phyloP scores from a whole-genome alignment of 2,888 invertebrate genomes.

The Leptinotarsa peninsularis region DNA sequence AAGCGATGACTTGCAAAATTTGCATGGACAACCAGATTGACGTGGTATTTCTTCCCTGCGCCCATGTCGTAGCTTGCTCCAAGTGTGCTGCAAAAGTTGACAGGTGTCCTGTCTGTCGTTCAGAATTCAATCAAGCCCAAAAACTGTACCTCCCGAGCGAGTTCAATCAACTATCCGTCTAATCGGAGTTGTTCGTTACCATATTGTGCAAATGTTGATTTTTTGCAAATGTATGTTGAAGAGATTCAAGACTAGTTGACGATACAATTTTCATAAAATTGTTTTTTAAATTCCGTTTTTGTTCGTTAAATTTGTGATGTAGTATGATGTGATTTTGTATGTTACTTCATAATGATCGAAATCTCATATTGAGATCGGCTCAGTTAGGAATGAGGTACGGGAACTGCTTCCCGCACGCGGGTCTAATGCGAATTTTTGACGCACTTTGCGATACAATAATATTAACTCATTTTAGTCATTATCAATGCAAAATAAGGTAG shows the following conservation, averaged over 20 bases:
- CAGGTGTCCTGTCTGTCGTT: conserved; percentile 81
- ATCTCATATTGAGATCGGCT: conserved; percentile 61
- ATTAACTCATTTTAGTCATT: conserved; percentile 49
- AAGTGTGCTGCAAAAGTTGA: conserved; percentile 81
- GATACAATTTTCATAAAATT: conserved; percentile 34
- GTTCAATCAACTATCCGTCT: conserved; percentile 57
- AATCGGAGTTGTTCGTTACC: conserved; percentile 22
- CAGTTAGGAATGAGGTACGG: neutral
- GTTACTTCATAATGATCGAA: conserved; percentile 24
- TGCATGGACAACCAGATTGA: conserved; percentile 89
- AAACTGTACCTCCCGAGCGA: conserved; percentile 79
- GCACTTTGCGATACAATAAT: conserved; percentile 24
- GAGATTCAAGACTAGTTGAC: conserved; percentile 39
- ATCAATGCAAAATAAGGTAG: conserved; percentile 55
- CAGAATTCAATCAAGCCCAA: conserved; percentile 77
- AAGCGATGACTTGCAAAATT: conserved; percentile 85
- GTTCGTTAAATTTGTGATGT: conserved; percentile 26
- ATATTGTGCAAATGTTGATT: conserved; percentile 16
- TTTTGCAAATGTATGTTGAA: conserved; percentile 28
- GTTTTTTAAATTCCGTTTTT: conserved; percentile 23
- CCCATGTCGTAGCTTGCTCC: conserved; percentile 87
- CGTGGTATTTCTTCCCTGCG: conserved; percentile 87
- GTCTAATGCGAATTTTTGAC: conserved; percentile 16
- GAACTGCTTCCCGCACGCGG: neutral
- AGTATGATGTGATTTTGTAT: conserved; percentile 22